phyloP scores from a whole-genome alignment of 2,113 vertebrate genomes.

The Etheostoma cragini region DNA sequence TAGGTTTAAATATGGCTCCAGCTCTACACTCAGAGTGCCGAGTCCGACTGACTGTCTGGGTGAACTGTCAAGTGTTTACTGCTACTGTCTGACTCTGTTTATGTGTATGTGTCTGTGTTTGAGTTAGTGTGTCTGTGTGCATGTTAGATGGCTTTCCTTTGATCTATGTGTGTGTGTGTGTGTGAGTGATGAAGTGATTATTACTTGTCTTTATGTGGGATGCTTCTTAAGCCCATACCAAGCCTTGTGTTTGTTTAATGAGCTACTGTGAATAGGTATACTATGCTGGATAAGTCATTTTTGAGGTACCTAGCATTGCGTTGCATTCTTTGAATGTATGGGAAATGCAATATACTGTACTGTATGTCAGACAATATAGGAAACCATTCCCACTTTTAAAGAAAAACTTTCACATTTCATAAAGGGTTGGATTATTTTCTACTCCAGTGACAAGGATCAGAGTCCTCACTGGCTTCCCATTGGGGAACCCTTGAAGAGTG shows the following conservation, averaged over 20 bases:
- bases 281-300: background rate
- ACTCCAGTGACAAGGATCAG: background rate
- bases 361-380: background rate
- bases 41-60: slow-evolving; percentile 50
- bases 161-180: slow-evolving; percentile 19
- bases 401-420: background rate
- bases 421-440: background rate
- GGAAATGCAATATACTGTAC: background rate
- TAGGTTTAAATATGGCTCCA: slow-evolving; percentile 31
- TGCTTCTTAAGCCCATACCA: background rate
- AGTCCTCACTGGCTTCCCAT: background rate
- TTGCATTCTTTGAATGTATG: background rate
- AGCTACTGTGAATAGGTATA: background rate
- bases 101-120: slow-evolving; percentile 61
- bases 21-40: slow-evolving; percentile 26
- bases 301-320: background rate
- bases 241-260: background rate
- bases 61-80: slow-evolving; percentile 66
- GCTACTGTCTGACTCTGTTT: slow-evolving; percentile 58
- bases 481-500: background rate
- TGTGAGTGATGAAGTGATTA: slow-evolving; percentile 27
- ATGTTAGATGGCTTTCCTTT: slow-evolving; percentile 43
- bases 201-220: slow-evolving; percentile 18
- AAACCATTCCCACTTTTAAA: background rate
- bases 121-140: slow-evolving; percentile 41